Evolutionary conservation across 2,888 invertebrate genomes (phyloP), one percentile per base, ranked within the genome.

Genomic region (Odontomyia ornata): DNA sequence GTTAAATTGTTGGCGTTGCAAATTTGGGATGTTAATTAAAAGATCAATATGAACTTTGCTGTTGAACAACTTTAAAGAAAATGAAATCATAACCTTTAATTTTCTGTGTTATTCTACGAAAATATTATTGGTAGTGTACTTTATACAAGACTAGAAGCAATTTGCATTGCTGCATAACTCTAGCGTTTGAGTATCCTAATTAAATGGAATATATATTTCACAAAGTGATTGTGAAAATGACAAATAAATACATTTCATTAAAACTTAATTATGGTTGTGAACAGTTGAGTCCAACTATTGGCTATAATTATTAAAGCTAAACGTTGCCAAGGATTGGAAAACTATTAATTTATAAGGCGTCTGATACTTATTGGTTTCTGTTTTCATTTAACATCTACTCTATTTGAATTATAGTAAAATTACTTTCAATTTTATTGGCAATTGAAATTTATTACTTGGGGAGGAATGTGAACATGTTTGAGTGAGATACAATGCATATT

Each of bases 331-430:
- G 52, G 52, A 52, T 15, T 52, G 52, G 52, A n/a, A 52, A 52
- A 52, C 18, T 15, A 52, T 52, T 52, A 52, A 52, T 52, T 52
- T 52, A 52, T 52, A 52, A 52, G 52, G 52, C 52, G 52, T n/a
- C 52, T 52, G 52, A 52, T 52, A 13, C 15, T 52, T 52, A 52
- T 52, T 52, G 52, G 52, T 15, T 52, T 18, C n/a, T 52, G 52
- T 52, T 36, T 36, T 36, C 36, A 36, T 5, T 5, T 36, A 36
- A 36, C 36, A 36, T 36, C 36, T 36, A 36, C 36, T 36, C 36
- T 36, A 36, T 36, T 36, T 9, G 36, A 5, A 36, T 36, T 36
- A 3, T 36, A 36, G 36, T 36, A 36, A 3, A 36, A 36, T 36
- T 36, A 5, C 36, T n/a, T n/a, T n/a, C n/a, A n/a, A 36, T 36